Percentiles rank a stretch among this genome's conserved stretches.
Evolutionary conservation across 2,797 vertebrate species (phyloP).

Genomic region (Manis crassicaudata): DNA sequence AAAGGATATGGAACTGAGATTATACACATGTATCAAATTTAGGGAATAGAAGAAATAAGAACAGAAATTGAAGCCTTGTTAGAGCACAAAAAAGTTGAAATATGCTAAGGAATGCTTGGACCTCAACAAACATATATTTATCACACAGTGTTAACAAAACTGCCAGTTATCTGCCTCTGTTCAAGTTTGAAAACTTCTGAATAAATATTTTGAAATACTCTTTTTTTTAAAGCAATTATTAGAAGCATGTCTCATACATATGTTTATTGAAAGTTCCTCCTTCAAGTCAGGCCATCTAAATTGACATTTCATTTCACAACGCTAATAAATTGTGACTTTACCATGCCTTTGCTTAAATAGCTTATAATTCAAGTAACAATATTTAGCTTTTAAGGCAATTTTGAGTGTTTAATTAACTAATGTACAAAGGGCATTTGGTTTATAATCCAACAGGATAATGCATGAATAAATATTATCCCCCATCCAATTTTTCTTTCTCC

Average conservation of each 20-base stretch:
- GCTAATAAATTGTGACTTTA: neutral
- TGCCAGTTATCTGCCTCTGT: neutral
- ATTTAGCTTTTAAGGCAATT: neutral
- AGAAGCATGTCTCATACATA: neutral
- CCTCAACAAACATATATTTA: neutral
- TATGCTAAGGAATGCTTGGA: neutral
- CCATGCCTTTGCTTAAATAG: neutral
- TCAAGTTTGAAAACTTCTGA: neutral
- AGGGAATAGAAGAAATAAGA: neutral
- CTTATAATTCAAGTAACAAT: neutral
- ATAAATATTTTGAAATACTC: neutral
- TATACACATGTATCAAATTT: neutral
- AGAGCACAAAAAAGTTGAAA: neutral
- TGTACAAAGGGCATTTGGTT: neutral
- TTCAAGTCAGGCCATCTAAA: neutral
- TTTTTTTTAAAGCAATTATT: neutral
- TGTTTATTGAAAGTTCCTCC: neutral
- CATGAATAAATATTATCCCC: neutral
- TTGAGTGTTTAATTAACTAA: neutral
- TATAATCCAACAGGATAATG: neutral
- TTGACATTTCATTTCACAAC: neutral
- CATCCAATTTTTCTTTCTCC: no score
- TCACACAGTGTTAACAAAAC: neutral
- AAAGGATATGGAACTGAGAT: neutral
- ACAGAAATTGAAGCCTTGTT: neutral